Conservation (phyloP, 2,888 invertebrate genomes). For the Uloborus plumipes region DNA sequence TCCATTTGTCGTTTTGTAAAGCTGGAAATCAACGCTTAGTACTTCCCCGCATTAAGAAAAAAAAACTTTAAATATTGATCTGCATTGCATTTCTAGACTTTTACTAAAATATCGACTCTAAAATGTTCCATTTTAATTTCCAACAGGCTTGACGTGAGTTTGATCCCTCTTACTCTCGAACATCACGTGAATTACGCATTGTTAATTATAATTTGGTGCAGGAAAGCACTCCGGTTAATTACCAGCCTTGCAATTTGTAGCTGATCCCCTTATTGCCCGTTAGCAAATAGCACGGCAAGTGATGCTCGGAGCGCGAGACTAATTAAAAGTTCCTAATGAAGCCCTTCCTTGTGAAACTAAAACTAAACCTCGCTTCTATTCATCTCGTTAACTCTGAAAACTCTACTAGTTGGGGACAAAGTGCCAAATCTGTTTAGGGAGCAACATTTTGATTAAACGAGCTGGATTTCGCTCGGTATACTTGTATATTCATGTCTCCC, state of each 20-base stretch:
- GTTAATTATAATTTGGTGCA: constrained; percentile 41
- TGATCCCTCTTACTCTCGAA: no score
- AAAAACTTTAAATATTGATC: no score
- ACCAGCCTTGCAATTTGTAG: constrained; percentile 44
- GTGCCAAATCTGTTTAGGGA: constrained; percentile 53
- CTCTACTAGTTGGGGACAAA: constrained; percentile 42
- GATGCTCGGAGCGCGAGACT: constrained; percentile 27
- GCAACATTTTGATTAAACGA: constrained; percentile 48
- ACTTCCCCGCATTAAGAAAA: no score
- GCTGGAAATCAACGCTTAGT: no score
- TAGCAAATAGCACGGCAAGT: constrained; percentile 50
- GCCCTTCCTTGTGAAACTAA: constrained; percentile 46
- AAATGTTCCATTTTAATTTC: no score
- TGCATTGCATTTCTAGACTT: no score
- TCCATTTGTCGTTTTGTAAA: no score
- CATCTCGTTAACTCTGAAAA: constrained; percentile 55
- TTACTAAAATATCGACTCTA: no score
- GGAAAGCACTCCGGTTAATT: constrained; percentile 30
- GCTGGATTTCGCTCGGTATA: constrained; percentile 25
- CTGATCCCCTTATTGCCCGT: constrained; percentile 46
- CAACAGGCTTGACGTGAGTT: no score
- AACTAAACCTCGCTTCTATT: constrained; percentile 53
- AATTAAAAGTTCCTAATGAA: constrained; percentile 64
- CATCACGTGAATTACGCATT: background rate
- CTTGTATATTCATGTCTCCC: constrained; percentile 28